These are phyloP conservation scores for Helicorthomorpha holstii DNA, from an alignment of 1,140 invertebrate species.

Conservation along the genomic window DNA sequence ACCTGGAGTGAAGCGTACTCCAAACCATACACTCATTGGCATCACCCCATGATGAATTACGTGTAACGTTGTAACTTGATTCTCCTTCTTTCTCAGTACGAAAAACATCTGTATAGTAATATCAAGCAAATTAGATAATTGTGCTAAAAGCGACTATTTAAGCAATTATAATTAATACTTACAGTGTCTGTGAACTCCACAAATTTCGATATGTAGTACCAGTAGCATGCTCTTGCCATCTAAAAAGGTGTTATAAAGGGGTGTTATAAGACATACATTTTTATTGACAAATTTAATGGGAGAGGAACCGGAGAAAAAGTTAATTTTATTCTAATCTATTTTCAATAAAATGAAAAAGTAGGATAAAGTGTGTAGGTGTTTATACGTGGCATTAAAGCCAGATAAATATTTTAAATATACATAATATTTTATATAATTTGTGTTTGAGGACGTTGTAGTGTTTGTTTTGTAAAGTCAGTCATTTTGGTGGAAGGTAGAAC, in stretches of 20 bases:
- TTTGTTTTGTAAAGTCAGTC: too few species aligned
- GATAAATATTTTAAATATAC: too few species aligned
- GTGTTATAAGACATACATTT: too few species aligned
- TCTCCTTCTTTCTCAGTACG: constrained; percentile 75
- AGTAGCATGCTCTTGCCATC: constrained; percentile 83
- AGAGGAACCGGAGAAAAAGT: too few species aligned
- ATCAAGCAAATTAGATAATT: background rate
- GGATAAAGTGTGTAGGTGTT: too few species aligned
- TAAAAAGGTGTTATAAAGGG: constrained; percentile 19
- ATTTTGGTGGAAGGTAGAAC: too few species aligned
- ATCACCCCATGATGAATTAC: constrained; percentile 91
- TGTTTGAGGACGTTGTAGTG: too few species aligned
- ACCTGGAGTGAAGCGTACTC: constrained; percentile 90
- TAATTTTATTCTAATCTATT: too few species aligned
- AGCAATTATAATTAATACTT: constrained; percentile 28
- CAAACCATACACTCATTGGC: constrained; percentile 91
- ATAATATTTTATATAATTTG: too few species aligned
- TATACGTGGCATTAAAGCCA: too few species aligned
- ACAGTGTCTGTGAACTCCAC: constrained; percentile 93
- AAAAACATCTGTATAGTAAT: constrained; percentile 57
- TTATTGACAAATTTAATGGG: too few species aligned
- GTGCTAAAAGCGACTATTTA: background rate
- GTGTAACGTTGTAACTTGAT: constrained; percentile 80
- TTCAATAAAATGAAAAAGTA: too few species aligned
- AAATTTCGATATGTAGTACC: constrained; percentile 93